Evolutionary conservation across 2,888 invertebrate species (phyloP).

Genomic region (Folsomia manolachei): DNA sequence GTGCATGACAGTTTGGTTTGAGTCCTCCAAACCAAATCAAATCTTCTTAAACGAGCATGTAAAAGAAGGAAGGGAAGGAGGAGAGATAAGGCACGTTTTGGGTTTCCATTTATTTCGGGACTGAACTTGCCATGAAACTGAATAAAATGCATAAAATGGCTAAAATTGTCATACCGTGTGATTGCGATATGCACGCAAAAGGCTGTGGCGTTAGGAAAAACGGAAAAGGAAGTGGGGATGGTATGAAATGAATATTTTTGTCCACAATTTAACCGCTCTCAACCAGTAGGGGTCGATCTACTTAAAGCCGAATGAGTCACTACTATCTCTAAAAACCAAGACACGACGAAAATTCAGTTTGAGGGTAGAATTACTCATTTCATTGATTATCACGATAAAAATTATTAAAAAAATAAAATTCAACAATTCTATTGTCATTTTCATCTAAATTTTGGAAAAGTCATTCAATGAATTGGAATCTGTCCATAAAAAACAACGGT

Average conservation of each 20-base stretch:
- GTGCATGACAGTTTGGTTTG: background rate
- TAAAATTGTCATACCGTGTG: conserved; percentile 7
- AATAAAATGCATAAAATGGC: conserved; percentile 6
- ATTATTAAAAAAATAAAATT: too few species aligned
- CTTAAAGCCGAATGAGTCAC: background rate
- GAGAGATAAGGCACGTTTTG: conserved; percentile 2
- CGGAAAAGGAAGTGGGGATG: background rate
- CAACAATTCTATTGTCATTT: too few species aligned
- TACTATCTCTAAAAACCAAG: background rate
- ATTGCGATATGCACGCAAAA: background rate
- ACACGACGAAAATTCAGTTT: background rate
- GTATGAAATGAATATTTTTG: background rate
- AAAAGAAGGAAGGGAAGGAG: background rate
- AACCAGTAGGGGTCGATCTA: background rate
- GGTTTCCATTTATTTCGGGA: background rate
- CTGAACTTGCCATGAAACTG: conserved; percentile 1
- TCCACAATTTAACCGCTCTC: too few species aligned
- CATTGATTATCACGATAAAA: too few species aligned
- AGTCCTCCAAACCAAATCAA: background rate
- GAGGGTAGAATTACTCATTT: background rate
- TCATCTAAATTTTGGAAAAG: too few species aligned
- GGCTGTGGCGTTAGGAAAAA: background rate
- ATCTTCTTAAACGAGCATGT: background rate
- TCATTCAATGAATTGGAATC: too few species aligned
- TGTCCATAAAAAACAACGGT: too few species aligned